Evolutionary conservation across 2,113 vertebrate genomes (phyloP).

Genomic region (Sterna hirundo): DNA sequence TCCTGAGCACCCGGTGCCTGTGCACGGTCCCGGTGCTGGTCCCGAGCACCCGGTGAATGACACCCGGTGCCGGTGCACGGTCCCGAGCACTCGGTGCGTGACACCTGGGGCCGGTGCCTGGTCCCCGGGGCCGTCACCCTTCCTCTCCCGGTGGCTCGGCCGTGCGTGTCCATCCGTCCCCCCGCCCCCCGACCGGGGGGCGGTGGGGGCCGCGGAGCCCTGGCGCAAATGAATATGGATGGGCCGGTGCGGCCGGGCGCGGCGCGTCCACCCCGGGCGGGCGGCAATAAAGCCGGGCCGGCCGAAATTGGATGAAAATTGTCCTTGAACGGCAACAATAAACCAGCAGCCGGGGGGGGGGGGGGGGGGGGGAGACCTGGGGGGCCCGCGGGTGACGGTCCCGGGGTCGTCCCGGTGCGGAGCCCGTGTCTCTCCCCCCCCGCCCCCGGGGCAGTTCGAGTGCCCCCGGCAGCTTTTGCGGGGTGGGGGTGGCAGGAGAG

Average conservation of each 20-base stretch:
- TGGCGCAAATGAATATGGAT: constrained; percentile 47
- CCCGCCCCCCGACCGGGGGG: no score
- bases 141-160: background rate
- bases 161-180: background rate
- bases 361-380: background rate
- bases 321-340: constrained; percentile 13
- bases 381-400: background rate
- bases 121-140: background rate
- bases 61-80: no score
- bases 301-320: constrained; percentile 22
- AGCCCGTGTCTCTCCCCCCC: no score
- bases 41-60: no score
- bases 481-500: background rate
- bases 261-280: background rate
- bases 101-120: no score
- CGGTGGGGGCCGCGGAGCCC: background rate
- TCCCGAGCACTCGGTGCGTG: background rate
- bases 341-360: background rate
- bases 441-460: no score
- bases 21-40: no score
- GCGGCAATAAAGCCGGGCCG: background rate
- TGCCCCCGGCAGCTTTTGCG: background rate
- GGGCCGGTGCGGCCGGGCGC: background rate
- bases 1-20: no score
- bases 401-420: background rate